Evolutionary conservation across 2,888 invertebrate genomes (phyloP).

Genomic region (Himalopsyche anomala): DNA sequence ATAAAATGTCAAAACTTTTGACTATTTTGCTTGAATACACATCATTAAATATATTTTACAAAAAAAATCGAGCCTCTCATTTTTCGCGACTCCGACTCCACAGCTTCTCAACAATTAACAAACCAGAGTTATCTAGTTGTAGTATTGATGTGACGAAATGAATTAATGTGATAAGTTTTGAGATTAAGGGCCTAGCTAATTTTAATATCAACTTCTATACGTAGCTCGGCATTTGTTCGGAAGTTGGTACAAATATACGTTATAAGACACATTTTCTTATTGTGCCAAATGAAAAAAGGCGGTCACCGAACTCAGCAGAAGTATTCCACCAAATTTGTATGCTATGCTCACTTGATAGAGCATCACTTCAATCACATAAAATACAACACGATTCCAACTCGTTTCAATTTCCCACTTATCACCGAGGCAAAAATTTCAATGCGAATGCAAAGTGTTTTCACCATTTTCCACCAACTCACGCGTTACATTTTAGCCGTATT

Average conservation of each 20-base stretch:
- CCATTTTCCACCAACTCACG: neutral
- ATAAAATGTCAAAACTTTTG: no score
- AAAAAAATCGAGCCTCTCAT: no score
- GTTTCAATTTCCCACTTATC: constrained; percentile 1
- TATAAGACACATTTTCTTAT: neutral
- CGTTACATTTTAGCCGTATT: neutral
- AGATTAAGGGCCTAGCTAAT: neutral
- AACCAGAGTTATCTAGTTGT: no score
- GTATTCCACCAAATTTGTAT: neutral
- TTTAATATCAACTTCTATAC: constrained; percentile 6
- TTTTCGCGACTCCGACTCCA: no score
- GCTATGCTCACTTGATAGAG: neutral
- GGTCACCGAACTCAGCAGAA: constrained; percentile 8
- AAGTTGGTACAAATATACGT: neutral
- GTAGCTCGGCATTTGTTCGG: neutral
- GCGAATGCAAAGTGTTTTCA: no score
- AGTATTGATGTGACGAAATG: no score
- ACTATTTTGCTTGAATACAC: no score
- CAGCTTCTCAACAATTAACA: no score
- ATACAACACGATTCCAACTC: neutral
- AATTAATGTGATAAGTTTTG: neutral
- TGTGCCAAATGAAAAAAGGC: constrained; percentile 9
- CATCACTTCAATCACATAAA: constrained; percentile 12
- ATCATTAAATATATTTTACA: no score
- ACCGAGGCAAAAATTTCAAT: no score